Evolutionary conservation across 2,888 invertebrate genomes (phyloP), one percentile per base, ranked within the genome.

Genomic region (Patella depressa): DNA sequence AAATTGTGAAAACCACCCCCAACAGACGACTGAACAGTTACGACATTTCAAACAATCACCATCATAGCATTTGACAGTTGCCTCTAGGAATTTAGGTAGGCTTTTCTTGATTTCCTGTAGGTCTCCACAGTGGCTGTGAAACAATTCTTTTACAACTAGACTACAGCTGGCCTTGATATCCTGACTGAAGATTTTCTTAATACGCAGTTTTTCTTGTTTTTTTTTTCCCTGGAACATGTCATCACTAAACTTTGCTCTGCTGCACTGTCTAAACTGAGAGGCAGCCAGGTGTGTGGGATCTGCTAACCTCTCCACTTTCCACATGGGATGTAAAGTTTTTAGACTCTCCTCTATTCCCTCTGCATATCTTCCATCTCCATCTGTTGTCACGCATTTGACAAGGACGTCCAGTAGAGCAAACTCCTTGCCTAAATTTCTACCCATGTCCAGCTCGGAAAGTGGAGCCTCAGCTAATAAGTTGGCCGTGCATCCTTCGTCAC

Each of bases 401-500:
- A 15, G 17, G n/a, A 57, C n/a, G 3, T 15, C 15, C n/a, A 11
- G 57, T 17, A n/a, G 1, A 17, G 57, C 34, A 45, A 45, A 45
- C 57, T 57, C 57, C 15, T 57, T 15, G 5, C 17, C 57, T n/a
- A 57, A n/a, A n/a, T 57, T 57, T 14, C 15, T 57, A 17, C 15
- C 57, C n/a, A n/a, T 57, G 11, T 57, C 15, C 15, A 45, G 34
- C 59, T 77, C 77, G 0, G 77, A 79, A 17, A 69, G 53, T 3
- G 73, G 75, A 55, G 53, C 73, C 34, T 70, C 53, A 55, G 34
- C 14, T 59, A 53, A 53, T 19, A 70, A 24, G n/a, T 53, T 77
- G 65, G 75, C 74, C 17, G 79, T 79, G 71, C 75, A 77, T 3
- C 76, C 78, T 1, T 45, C 55, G 57, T 76, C 76, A 12, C 75